Conservation (phyloP, 2,113 vertebrate genomes). For the Oreochromis aureus region DNA sequence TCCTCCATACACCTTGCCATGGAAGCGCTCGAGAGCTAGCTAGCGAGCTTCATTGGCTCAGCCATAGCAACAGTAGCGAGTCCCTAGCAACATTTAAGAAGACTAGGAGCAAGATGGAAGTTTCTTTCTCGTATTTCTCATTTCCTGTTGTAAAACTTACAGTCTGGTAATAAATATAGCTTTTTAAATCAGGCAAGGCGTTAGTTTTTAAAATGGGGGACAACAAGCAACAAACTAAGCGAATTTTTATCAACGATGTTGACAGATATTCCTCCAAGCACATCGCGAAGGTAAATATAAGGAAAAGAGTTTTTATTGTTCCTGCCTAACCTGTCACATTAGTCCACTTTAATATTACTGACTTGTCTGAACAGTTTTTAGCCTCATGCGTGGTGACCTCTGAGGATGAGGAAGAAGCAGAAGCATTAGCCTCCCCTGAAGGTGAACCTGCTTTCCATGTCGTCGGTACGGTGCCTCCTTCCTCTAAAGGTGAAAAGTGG, state of each 20-base stretch:
- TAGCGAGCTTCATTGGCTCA: not conserved
- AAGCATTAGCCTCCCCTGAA: not conserved
- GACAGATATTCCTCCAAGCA: conserved; percentile 78
- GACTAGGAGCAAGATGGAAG: not conserved
- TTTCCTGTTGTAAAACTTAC: not conserved
- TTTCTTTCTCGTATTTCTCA: not conserved
- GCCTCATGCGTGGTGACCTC: conserved; percentile 56
- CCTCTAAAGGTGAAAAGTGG: not conserved
- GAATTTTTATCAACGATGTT: conserved; percentile 84
- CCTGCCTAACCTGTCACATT: not conserved
- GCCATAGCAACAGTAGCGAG: conserved; percentile 37
- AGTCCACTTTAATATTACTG: not conserved
- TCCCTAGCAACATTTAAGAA: conserved; percentile 23
- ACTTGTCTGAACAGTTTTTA: conserved; percentile 74
- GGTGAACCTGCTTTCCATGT: conserved; percentile 68
- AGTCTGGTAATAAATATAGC: not conserved
- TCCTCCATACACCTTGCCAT: rapidly evolving
- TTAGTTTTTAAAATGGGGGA: conserved; percentile 38
- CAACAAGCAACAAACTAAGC: conserved; percentile 26
- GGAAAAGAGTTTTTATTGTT: not conserved
- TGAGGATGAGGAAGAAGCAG: conserved; percentile 57
- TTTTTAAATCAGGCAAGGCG: not conserved
- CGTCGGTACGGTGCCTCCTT: conserved; percentile 76
- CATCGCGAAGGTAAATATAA: conserved; percentile 79
- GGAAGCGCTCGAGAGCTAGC: not conserved